Base-by-base conservation (phyloP, 2,113 vertebrate genomes). In the Eolophus roseicapilla region DNA sequence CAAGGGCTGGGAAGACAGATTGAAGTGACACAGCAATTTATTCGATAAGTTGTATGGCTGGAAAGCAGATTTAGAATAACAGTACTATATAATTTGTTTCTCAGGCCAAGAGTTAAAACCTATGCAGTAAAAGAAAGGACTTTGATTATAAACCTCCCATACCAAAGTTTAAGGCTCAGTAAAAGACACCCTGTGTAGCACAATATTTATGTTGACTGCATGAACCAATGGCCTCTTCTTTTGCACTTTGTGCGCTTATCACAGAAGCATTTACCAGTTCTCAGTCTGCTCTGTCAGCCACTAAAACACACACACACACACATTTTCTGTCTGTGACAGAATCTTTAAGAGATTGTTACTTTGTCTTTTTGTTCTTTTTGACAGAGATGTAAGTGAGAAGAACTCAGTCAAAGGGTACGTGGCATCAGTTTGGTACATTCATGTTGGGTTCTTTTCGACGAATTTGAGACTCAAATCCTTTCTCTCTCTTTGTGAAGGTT, bases 331-430 rank as follows among this genome's bases (percentile, higher is more conserved):
- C 69, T 59, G 23, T 68, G 59, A 16, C 31, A 81, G 50, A 80
- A 67, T 20, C 25, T 75, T 75, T 18, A 33, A 19, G 29, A 73
- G 2, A 31, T 37, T 46, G 55, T 63, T 43, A 13, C n/a, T 55
- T 71, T 91, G 33, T n/a, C 27, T 44, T n/a, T 25, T 68, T 46
- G 41, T 50, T 39, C 65, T 49, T 86, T 49, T 93, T 95, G 46
- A 60, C 97, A 99, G 99, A 97, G 99, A 99, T 39, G 98, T 99
- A 41, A 98, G 94, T n/a, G 99, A 99, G 87, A 99, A 98, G 96
- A 98, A 96, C 49, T 98, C 97, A 11, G 92, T 98, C 21, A 99
- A 99, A 98, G 99, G 99, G 99, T 99, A 97, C 0, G 98, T 98
- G 37, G 21, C 46, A 43, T 46, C 24, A 9, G 12, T 82, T 74